Base-by-base conservation (phyloP, 2,888 invertebrate genomes). In the Ethmia dodecea region DNA sequence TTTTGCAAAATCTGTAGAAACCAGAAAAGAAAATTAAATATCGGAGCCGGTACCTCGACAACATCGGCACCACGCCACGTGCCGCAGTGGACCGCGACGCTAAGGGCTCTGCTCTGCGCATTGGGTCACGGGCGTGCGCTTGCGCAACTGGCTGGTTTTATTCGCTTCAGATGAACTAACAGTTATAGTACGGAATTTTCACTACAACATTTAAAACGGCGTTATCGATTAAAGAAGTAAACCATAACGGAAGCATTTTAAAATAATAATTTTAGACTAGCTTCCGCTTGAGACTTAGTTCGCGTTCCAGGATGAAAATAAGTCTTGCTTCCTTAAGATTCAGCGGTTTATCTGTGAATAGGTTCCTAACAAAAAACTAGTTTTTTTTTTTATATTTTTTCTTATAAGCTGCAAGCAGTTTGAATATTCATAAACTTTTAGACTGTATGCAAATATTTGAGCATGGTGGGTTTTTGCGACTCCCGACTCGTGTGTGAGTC, bases 41-140 rank as follows among this genome's bases (percentile, higher is more conserved):
- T n/a, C n/a, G n/a, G n/a, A n/a, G n/a, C n/a, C n/a, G 18, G 18
- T 18, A 8, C 5, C 5, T 18, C 18, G 18, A 18, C 18, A 18
- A 18, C 18, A 8, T 18, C 55, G 16, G 25, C 11, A 32, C 16
- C 14, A 14, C 25, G 44, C 51, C 83, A 80, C 81, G 83, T 80
- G 83, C 65, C 78, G 68, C 80, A 52, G 36, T 66, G 66, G 70
- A 76, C 66, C 80, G 76, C 60, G 51, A 76, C 79, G 64, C 39
- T 24, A 50, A 57, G 53, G 60, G 56, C 52, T 49, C 39, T n/a
- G n/a, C n/a, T 30, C 45, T 37, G 13, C 38, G 35, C 42, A 46
- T 44, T 60, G 47, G 62, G 63, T 64, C 64, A 63, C 49, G 38
- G 51, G 43, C 55, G 38, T 52, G 47, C 49, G 44, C 50, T 67